Percentiles rank a stretch among this genome's conserved stretches.
Evolutionary conservation across 2,113 vertebrate genomes (phyloP).

Genomic region (Xiphias gladius): DNA sequence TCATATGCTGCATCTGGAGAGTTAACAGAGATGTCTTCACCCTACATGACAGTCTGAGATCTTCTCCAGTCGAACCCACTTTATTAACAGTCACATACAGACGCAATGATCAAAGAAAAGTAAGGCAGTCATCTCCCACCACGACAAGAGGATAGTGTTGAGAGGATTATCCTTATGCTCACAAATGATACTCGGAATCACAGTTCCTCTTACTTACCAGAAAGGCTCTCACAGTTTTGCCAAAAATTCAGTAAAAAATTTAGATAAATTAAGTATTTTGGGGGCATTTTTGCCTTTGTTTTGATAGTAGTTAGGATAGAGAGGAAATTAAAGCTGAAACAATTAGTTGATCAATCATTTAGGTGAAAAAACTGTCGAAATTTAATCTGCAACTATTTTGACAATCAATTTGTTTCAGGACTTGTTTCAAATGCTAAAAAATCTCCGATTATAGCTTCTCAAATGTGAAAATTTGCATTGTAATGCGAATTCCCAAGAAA

Average conservation of each 20-base stretch:
- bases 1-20: constrained; percentile 50
- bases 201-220: constrained; percentile 47
- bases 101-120: neutral
- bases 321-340: too few relatives aligned
- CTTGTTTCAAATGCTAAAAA: neutral
- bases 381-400: neutral
- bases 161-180: constrained; percentile 60
- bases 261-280: neutral
- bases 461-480: neutral
- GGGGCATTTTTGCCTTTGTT: neutral
- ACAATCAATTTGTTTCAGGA: neutral
- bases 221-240: neutral
- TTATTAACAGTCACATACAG: neutral
- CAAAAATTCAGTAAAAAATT: neutral
- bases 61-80: neutral
- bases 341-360: too few relatives aligned
- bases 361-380: too few relatives aligned
- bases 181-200: constrained; percentile 25
- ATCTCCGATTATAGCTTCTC: neutral
- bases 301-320: neutral
- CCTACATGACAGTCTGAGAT: neutral
- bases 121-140: neutral
- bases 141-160: constrained; percentile 18
- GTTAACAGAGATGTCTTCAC: constrained; percentile 8
- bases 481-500: neutral